These are phyloP conservation scores for Falco berigora DNA, from an alignment of 2,797 vertebrate genomes.

Conservation along the genomic window DNA sequence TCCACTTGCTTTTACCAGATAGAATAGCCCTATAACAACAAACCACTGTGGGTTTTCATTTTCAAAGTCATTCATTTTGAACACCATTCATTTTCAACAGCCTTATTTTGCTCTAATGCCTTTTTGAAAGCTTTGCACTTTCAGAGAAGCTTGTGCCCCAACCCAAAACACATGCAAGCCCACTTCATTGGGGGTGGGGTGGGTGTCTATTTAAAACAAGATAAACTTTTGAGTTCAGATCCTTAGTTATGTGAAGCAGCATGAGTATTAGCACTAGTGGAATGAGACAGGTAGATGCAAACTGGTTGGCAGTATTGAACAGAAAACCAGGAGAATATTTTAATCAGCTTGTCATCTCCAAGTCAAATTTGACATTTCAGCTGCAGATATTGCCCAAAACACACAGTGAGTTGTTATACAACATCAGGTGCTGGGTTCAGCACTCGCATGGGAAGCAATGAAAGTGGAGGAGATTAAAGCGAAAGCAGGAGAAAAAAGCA, in stretches of 20 bases:
- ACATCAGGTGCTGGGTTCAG: not conserved
- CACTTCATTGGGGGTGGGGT: not conserved
- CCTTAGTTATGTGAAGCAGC: not conserved
- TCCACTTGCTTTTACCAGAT: not conserved
- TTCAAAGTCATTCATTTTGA: not conserved
- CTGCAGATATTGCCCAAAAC: not conserved
- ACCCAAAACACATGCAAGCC: not conserved
- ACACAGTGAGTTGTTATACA: not conserved
- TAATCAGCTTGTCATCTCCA: not conserved
- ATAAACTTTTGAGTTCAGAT: not conserved
- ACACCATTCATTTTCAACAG: not conserved
- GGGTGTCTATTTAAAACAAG: not conserved
- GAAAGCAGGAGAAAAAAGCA: accelerated
- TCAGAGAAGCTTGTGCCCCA: accelerated
- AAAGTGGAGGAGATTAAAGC: not conserved
- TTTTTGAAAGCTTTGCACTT: not conserved
- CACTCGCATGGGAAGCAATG: not conserved
- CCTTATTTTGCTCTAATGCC: not conserved
- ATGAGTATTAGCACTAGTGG: not conserved
- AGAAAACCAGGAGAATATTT: not conserved
- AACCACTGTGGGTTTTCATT: not conserved
- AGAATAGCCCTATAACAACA: not conserved
- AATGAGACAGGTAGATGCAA: not conserved
- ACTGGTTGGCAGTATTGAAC: not conserved
- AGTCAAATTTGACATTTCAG: not conserved